Evolutionary conservation across 2,797 vertebrate genomes (phyloP), one percentile per base, ranked within the genome.

Genomic region (Sebastes nivosus): DNA sequence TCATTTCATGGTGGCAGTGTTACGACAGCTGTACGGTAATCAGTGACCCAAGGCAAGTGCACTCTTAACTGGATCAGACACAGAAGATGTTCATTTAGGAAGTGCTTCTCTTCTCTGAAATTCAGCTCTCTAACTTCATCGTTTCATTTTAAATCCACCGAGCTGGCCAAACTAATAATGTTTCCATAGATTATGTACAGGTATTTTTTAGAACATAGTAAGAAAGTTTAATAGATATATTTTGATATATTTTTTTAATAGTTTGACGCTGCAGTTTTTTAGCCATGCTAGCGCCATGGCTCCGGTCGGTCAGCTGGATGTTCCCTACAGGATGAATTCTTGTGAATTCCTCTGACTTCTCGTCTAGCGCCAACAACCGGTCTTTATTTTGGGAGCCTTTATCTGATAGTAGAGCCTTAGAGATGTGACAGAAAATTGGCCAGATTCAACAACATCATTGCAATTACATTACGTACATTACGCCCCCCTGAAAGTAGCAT

Each of bases 1-100:
- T 79, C 1, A 36, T 87, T 87, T 83, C 30, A 80, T 77, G 73
- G 52, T 72, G 58, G 55, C 25, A 25, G 59, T 24, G 25, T 30
- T 46, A 25, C 12, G 52, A 36, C 72, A 32, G 66, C 70, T 60
- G 64, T 36, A 11, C 29, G 25, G 57, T 42, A 5, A 24, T 66
- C n/a, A 50, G 9, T 72, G 67, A 71, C 80, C 65, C 1, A 16
- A 79, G 79, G 74, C 67, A 30, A 67, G 18, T 22, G 67, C 5
- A 70, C 60, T 36, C 25, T 50, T 71, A 66, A 63, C 29, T 34
- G n/a, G 59, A 79, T 81, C 68, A 32, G 65, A 66, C 54, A 66
- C 32, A 71, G 74, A 42, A 50, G 29, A 46, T 38, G 20, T 24
- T 85, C 18, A 34, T 30, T 66, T 12, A 61, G 36, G n/a, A 77